phyloP scores from a whole-genome alignment of 1,140 invertebrate genomes.

The Drosophila rufa region DNA sequence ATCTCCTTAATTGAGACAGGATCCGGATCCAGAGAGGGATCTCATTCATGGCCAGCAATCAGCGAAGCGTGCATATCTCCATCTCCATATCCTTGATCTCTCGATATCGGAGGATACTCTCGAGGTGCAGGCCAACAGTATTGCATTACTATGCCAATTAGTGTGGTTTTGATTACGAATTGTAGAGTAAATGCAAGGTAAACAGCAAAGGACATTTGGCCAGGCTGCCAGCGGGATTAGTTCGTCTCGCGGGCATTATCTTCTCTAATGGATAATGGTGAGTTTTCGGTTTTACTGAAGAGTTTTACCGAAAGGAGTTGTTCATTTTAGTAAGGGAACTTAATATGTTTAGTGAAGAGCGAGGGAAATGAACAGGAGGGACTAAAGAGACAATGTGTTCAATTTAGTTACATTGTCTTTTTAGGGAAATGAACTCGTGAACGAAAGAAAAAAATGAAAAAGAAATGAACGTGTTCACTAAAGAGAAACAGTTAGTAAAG shows the following conservation, averaged over 20 bases:
- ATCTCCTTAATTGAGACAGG: slow-evolving; percentile 70
- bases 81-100: slow-evolving; percentile 15
- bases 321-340: neutral
- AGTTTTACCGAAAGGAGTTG: neutral
- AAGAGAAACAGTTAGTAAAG: too few species aligned
- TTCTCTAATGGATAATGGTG: neutral
- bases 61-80: slow-evolving; percentile 48
- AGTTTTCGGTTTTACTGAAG: neutral
- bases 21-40: slow-evolving; percentile 18
- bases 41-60: slow-evolving; percentile 47
- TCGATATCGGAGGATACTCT: neutral
- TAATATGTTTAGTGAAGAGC: neutral
- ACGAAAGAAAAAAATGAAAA: neutral
- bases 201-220: slow-evolving; percentile 44
- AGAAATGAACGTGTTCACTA: neutral
- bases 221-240: slow-evolving; percentile 6
- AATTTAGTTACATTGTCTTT: too few species aligned
- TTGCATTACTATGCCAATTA: slow-evolving; percentile 77
- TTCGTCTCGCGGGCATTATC: slow-evolving; percentile 2
- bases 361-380: neutral
- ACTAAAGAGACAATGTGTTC: too few species aligned
- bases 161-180: slow-evolving; percentile 71
- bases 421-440: neutral
- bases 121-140: slow-evolving; percentile 23
- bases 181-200: neutral